Evolutionary conservation across 2,797 vertebrate genomes (phyloP), one percentile per base, ranked within the genome.

Genomic region (Sphenopsis melanotis): DNA sequence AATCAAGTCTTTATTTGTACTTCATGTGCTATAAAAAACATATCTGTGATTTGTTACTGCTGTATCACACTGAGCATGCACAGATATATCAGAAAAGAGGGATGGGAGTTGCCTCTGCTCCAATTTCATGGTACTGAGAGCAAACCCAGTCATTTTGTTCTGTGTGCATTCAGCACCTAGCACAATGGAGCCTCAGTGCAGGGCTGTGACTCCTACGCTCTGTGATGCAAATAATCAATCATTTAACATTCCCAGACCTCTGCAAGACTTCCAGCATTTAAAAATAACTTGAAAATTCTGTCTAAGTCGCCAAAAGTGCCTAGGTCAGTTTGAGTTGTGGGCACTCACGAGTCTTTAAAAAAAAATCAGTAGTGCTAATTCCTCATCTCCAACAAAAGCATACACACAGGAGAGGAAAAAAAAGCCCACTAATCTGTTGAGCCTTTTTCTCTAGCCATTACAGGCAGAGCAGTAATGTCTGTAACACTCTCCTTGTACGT

Each of bases 171-270:
- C 87, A 85, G 87, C 69, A 96, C 89, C 87, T 89, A 79, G 49
- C 64, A 96, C 94, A 95, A 96, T 49, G 65, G n/a, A 89, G 53
- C 42, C 82, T 94, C 89, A 93, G 93, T 94, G 71, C 55, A 65
- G 55, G 42, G 63, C 63, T 87, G 53, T 9, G 63, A 79, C 90
- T 95, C 75, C 83, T 68, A 46, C 13, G 53, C 56, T 94, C 79
- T 85, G 1, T 2, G 23, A 83, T 56, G 84, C 50, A 93, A 91
- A 93, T 83, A 94, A 91, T 93, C 47, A 68, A 94, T 91, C 87
- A 86, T 88, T 94, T 78, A 75, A 88, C 91, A 79, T 94, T 93
- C 90, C 76, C 87, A 93, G 93, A 94, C 76, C 83, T 61, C 83
- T 75, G 36, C n/a, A 75, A 81, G 79, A 55, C 83, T 81, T 86